These are phyloP conservation scores for Elymnias hypermnestra DNA, from an alignment of 1,140 invertebrate genomes.

Conservation along the genomic window DNA sequence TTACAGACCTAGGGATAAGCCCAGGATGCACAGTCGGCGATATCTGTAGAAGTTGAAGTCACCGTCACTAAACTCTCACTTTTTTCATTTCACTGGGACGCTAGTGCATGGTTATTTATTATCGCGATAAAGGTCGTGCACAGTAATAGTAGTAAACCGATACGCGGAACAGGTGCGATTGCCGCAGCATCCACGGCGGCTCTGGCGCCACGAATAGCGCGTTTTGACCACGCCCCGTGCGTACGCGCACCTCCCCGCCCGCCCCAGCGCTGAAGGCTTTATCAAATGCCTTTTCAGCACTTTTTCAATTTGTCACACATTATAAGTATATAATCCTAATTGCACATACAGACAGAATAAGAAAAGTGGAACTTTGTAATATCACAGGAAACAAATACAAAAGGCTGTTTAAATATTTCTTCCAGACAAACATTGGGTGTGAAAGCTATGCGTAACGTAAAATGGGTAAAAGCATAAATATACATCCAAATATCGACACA, in stretches of 20 bases:
- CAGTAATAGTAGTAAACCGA: slow-evolving; percentile 8
- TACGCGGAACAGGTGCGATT: slow-evolving; percentile 40
- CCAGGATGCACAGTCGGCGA: slow-evolving; percentile 36
- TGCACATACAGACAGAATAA: too few species aligned
- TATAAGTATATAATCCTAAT: too few species aligned
- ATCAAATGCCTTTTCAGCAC: slow-evolving; percentile 34
- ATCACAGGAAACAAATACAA: too few species aligned
- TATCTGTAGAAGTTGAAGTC: slow-evolving; percentile 27
- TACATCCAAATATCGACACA: too few species aligned
- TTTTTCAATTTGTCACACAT: too few species aligned
- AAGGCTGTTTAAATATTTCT: too few species aligned
- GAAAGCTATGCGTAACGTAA: too few species aligned
- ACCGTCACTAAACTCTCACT: slow-evolving; percentile 53
- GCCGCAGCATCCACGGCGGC: slow-evolving; percentile 61
- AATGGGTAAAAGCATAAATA: too few species aligned
- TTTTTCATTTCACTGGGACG: slow-evolving; percentile 32
- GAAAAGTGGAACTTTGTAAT: too few species aligned
- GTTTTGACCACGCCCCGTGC: slow-evolving; percentile 52
- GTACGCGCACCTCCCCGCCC: slow-evolving; percentile 60
- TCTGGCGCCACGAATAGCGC: slow-evolving; percentile 35
- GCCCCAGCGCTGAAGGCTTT: slow-evolving; percentile 50
- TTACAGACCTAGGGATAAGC: slow-evolving; percentile 58
- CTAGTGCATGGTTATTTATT: slow-evolving; percentile 15
- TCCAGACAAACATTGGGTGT: too few species aligned
- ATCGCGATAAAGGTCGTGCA: slow-evolving; percentile 17